A percentile compares a stretch with the other conserved stretches of the same genome.
Evolutionary conservation across 1,140 invertebrate genomes (phyloP).

Genomic region (Drosophila sproati): DNA sequence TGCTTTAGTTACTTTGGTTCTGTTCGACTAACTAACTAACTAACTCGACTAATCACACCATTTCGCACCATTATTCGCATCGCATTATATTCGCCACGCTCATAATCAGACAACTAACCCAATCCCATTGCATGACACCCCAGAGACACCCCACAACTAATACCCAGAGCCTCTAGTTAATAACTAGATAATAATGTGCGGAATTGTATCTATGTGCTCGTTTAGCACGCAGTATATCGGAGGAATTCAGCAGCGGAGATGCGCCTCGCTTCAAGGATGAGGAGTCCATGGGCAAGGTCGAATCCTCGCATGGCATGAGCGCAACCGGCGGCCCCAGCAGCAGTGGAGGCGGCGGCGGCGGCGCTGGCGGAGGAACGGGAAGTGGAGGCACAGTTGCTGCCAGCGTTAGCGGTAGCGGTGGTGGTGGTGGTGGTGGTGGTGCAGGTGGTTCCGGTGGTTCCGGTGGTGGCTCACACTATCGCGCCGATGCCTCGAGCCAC

Average conservation of each 20-base stretch:
- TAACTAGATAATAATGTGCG: conserved; percentile 22
- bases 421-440: conserved; percentile 23
- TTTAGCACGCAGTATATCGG: conserved; percentile 93
- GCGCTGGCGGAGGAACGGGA: conserved; percentile 4
- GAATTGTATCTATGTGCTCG: conserved; percentile 35
- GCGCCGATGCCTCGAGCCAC: conserved; percentile 69
- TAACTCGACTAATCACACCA: conserved; percentile 73
- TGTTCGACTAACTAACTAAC: conserved; percentile 38
- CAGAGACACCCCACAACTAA: conserved; percentile 1
- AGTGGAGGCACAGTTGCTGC: conserved; percentile 11
- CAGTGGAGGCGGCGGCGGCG: conserved; percentile 49
- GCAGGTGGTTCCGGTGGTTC: conserved; percentile 22
- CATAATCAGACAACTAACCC: conserved; percentile 15
- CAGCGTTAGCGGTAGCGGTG: conserved; percentile 17
- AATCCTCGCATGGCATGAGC: conserved; percentile 68
- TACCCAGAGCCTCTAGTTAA: neutral
- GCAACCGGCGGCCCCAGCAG: conserved; percentile 40
- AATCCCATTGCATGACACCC: conserved; percentile 53
- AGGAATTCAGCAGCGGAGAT: conserved; percentile 93
- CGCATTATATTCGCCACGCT: conserved; percentile 37
- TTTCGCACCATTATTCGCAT: conserved; percentile 46
- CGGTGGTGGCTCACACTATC: conserved; percentile 62
- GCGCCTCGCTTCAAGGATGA: conserved; percentile 88
- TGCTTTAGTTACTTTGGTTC: conserved; percentile 44
- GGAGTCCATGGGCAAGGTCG: conserved; percentile 86